phyloP scores from a whole-genome alignment of 2,888 invertebrate species.

The Miltochrista miniata region DNA sequence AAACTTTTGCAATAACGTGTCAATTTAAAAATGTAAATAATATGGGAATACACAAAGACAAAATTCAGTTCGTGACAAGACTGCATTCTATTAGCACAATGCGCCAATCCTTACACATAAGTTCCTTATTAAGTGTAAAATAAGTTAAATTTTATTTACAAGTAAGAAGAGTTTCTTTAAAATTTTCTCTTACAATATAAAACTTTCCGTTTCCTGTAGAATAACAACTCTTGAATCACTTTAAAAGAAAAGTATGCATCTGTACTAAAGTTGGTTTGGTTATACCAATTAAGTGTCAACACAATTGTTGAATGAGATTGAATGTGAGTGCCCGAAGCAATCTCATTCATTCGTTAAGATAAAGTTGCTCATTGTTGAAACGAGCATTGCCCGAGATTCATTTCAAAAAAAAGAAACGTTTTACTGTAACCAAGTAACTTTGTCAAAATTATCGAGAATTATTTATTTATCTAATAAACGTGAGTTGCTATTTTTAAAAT shows the following conservation, averaged over 20 bases:
- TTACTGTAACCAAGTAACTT: not conserved
- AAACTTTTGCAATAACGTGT: too few species aligned
- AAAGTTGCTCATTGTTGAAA: constrained; percentile 16
- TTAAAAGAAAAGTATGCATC: constrained; percentile 1
- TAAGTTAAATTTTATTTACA: constrained; percentile 59
- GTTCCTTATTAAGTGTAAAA: constrained; percentile 54
- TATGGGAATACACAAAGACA: too few species aligned
- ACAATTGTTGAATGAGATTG: constrained; percentile 12
- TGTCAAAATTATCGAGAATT: not conserved
- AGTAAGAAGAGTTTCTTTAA: constrained; percentile 23
- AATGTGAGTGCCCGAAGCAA: constrained; percentile 21
- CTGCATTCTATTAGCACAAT: not conserved
- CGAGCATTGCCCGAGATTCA: constrained; percentile 12
- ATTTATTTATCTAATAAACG: not conserved
- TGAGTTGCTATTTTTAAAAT: not conserved
- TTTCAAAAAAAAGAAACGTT: constrained; percentile 13
- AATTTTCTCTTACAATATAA: constrained; percentile 17
- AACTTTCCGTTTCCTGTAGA: constrained; percentile 2
- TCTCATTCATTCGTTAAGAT: constrained; percentile 16
- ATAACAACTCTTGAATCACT: not conserved
- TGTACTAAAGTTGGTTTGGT: constrained; percentile 7
- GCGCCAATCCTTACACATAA: constrained; percentile 24
- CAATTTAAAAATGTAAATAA: too few species aligned
- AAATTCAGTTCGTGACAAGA: too few species aligned
- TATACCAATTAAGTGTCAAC: constrained; percentile 31